phyloP scores from a whole-genome alignment of 92 coral and sea anemone genomes.

The Montipora capitata region DNA sequence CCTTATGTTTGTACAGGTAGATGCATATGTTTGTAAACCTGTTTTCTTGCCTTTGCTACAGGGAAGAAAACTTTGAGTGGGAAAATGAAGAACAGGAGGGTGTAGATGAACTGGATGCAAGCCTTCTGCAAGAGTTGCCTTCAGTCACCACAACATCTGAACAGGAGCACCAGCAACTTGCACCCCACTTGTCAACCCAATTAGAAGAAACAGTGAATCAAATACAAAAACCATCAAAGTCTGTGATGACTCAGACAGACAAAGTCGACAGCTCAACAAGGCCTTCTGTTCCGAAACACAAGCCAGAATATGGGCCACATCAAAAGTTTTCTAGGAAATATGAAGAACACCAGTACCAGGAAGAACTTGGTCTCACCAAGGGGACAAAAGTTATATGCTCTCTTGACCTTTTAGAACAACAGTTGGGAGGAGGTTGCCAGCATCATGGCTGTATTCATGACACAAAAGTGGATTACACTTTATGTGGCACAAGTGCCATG shows the following conservation, averaged over 20 bases:
- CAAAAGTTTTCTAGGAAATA: constrained; percentile 12
- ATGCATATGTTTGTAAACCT: neutral
- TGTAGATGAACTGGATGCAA: constrained; percentile 5
- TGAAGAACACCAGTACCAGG: constrained; percentile 42
- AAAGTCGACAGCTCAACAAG: neutral
- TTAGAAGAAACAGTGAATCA: neutral
- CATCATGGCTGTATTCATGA: constrained; percentile 55
- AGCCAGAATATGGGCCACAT: constrained; percentile 13
- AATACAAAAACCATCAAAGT: neutral
- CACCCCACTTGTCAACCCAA: neutral
- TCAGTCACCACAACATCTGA: neutral
- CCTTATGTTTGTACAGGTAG: neutral
- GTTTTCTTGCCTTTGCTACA: neutral
- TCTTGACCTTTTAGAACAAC: constrained; percentile 36
- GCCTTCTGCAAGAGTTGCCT: neutral
- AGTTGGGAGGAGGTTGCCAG: constrained; percentile 45
- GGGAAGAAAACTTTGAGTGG: constrained; percentile 8
- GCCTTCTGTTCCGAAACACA: constrained; percentile 18
- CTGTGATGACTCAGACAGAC: constrained; percentile 17
- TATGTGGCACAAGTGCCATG: constrained; percentile 41
- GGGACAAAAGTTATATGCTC: constrained; percentile 53
- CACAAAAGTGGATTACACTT: constrained; percentile 18
- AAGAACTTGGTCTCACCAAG: constrained; percentile 57
- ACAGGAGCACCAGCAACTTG: constrained; percentile 1
- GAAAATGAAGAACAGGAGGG: neutral